A percentile compares a stretch with the other conserved stretches of the same genome.
phyloP scores from a whole-genome alignment of 2,888 invertebrate genomes.

The Aleiodes alternator region DNA sequence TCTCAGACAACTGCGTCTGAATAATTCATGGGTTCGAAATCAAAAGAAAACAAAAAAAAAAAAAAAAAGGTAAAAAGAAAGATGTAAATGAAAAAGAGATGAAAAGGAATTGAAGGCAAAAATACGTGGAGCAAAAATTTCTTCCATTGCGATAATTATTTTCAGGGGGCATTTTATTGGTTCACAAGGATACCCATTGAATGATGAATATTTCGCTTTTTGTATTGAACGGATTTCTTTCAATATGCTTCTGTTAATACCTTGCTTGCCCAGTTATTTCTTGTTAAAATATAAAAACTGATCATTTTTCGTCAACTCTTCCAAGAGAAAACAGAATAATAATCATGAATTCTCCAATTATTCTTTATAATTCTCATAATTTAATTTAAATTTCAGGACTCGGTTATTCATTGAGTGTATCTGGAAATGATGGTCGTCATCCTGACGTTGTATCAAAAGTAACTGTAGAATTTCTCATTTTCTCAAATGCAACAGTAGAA shows the following conservation, averaged over 20 bases:
- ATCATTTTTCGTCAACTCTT: too few relatives aligned
- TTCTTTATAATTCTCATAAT: not conserved
- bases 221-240: not conserved
- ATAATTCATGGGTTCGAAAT: constrained; percentile 64
- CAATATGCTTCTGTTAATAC: too few relatives aligned
- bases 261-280: too few relatives aligned
- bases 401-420: constrained; percentile 86
- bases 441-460: constrained; percentile 91
- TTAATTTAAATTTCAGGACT: constrained; percentile 73
- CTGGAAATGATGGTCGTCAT: constrained; percentile 93
- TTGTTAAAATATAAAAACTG: too few relatives aligned
- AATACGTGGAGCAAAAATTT: constrained; percentile 47
- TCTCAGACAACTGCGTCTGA: constrained; percentile 55
- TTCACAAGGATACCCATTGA: not conserved
- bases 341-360: too few relatives aligned
- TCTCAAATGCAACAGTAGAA: constrained; percentile 88
- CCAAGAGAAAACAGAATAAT: too few relatives aligned
- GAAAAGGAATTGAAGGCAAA: constrained; percentile 48
- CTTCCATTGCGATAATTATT: constrained; percentile 32
- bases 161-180: constrained; percentile 41
- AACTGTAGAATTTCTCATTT: constrained; percentile 87
- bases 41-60: constrained; percentile 32
- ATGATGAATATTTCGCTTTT: constrained; percentile 37
- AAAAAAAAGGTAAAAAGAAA: constrained; percentile 27
- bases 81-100: constrained; percentile 38